A percentile compares a stretch with the other conserved stretches of the same genome.
These are phyloP conservation scores for Dasyornis broadbenti DNA, from an alignment of 2,113 vertebrate species.

Conservation along the genomic window DNA sequence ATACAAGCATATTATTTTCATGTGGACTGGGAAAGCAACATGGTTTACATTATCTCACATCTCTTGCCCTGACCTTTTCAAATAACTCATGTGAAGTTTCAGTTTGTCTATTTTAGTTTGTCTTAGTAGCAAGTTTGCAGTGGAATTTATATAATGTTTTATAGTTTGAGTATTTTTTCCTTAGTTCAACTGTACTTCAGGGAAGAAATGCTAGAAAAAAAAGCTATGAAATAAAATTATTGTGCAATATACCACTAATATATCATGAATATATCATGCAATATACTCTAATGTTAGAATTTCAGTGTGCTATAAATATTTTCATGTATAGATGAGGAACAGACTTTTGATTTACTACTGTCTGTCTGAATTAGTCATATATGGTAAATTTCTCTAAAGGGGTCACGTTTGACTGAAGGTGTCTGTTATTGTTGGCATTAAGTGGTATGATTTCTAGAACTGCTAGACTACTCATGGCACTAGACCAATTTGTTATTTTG, in stretches of 20 bases:
- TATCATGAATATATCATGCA: background rate
- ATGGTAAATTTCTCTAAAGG: slow-evolving; percentile 8
- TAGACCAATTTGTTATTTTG: slow-evolving; percentile 38
- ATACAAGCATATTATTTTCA: background rate
- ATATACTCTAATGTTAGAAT: background rate
- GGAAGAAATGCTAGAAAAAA: background rate
- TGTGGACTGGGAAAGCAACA: background rate
- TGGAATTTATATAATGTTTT: background rate
- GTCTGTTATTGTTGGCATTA: slow-evolving; percentile 56
- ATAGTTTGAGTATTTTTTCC: background rate
- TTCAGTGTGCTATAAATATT: slow-evolving; percentile 23
- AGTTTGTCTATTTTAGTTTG: background rate
- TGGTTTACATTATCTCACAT: background rate
- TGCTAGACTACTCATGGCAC: background rate
- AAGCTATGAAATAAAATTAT: background rate
- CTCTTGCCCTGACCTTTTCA: background rate
- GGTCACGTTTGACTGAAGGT: slow-evolving; percentile 13
- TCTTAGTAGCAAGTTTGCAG: background rate
- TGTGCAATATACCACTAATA: background rate
- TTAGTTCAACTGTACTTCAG: background rate
- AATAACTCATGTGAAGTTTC: background rate
- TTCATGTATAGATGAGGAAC: background rate
- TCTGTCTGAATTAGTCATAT: slow-evolving; percentile 35
- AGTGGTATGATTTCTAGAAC: slow-evolving; percentile 17
- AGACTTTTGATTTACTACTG: slow-evolving; percentile 1